phyloP scores from a whole-genome alignment of 2,113 vertebrate species.

The Erythrocebus patas region DNA sequence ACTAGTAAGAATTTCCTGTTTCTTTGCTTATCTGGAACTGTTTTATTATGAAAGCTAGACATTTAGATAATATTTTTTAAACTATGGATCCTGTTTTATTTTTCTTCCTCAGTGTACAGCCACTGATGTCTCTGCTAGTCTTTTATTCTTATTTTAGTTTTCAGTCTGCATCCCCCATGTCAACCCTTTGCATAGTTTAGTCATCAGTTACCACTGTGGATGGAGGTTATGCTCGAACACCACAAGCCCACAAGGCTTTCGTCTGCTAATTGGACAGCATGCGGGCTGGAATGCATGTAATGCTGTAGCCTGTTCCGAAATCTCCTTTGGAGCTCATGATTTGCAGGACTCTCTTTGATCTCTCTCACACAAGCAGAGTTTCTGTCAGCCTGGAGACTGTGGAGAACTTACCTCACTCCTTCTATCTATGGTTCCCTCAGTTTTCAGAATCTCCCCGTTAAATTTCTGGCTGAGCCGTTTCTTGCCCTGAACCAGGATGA shows the following conservation, averaged over 20 bases:
- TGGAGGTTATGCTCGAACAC: background rate
- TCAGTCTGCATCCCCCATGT: background rate
- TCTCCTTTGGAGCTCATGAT: background rate
- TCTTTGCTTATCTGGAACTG: background rate
- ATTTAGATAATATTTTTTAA: background rate
- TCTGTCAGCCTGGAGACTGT: background rate
- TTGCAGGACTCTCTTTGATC: too few relatives aligned
- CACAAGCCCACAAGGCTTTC: rapidly evolving
- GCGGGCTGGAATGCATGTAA: rapidly evolving
- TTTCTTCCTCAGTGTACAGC: background rate
- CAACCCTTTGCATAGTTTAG: background rate
- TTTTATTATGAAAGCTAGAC: background rate
- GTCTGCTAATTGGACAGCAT: rapidly evolving
- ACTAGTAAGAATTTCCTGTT: background rate
- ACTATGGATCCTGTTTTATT: background rate
- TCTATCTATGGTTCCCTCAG: background rate
- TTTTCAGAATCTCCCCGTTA: background rate
- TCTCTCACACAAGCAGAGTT: background rate
- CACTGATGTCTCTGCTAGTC: background rate
- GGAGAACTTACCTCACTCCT: background rate
- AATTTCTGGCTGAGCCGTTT: background rate
- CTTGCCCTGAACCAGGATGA: background rate
- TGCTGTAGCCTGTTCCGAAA: background rate
- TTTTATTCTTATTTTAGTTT: background rate
- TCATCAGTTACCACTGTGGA: background rate